These are phyloP conservation scores for Tetragnatha versicolor DNA, from an alignment of 1,140 invertebrate species.

Conservation along the genomic window DNA sequence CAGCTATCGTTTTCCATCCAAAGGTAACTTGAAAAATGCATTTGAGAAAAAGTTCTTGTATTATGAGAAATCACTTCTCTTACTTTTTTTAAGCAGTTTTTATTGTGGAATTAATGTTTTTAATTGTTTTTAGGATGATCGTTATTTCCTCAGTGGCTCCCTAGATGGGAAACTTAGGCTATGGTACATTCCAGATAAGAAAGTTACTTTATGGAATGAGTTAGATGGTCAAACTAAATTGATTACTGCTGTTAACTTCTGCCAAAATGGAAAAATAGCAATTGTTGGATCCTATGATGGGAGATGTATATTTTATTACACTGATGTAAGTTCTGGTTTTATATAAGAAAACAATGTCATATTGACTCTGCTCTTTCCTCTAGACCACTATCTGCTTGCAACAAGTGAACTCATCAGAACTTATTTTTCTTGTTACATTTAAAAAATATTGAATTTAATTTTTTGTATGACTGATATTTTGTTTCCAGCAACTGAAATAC, in stretches of 20 bases:
- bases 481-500: conserved; percentile 85
- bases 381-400: too few relatives aligned
- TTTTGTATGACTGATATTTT: too few relatives aligned
- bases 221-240: conserved; percentile 91
- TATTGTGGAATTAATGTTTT: not conserved
- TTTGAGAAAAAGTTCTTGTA: not conserved
- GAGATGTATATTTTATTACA: conserved; percentile 96
- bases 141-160: conserved; percentile 94
- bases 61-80: not conserved
- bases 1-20: conserved; percentile 97
- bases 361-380: too few relatives aligned
- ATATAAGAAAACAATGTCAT: too few relatives aligned
- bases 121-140: conserved; percentile 73
- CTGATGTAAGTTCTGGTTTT: conserved; percentile 71
- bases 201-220: conserved; percentile 97
- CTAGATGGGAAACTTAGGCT: conserved; percentile 95
- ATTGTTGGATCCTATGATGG: conserved; percentile 99
- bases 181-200: conserved; percentile 99
- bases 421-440: too few relatives aligned
- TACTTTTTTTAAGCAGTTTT: too few relatives aligned
- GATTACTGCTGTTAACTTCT: conserved; percentile 98
- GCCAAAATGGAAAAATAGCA: conserved; percentile 95
- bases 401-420: too few relatives aligned
- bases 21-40: conserved; percentile 66
- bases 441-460: too few relatives aligned